A percentile compares a stretch with the other conserved stretches of the same genome.
These are phyloP conservation scores for Oryzias woworae DNA, from an alignment of 2,113 vertebrate species.

Conservation along the genomic window DNA sequence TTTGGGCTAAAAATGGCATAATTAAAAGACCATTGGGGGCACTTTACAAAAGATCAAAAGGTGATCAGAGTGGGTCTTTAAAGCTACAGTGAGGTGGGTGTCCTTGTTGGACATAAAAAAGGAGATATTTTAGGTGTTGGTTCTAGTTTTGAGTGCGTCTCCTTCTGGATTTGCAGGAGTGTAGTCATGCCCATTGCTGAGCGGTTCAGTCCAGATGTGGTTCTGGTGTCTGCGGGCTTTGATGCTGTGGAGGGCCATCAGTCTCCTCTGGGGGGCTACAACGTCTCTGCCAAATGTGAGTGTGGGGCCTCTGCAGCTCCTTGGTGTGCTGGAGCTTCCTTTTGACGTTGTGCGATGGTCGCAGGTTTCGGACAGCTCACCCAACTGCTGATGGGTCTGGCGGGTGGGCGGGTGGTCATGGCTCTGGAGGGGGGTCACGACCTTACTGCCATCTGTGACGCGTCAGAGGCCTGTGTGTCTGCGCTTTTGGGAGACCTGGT, in stretches of 20 bases:
- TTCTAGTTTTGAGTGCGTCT: background rate
- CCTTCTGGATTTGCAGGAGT: conserved; percentile 23
- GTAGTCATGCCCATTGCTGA: conserved; percentile 71
- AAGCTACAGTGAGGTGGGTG: too few species aligned
- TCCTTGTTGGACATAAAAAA: too few species aligned
- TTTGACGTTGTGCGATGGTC: background rate
- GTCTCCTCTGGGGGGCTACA: conserved; percentile 72
- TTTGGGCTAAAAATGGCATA: too few species aligned
- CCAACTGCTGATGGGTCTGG: conserved; percentile 69
- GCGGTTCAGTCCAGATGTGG: conserved; percentile 72
- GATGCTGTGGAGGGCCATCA: conserved; percentile 72
- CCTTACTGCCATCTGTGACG: conserved; percentile 72
- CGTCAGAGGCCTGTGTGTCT: conserved; percentile 67
- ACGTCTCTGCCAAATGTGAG: conserved; percentile 70
- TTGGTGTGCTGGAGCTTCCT: background rate
- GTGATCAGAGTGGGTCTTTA: too few species aligned
- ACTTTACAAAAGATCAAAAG: too few species aligned
- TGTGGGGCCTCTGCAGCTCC: background rate
- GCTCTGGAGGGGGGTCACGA: conserved; percentile 71
- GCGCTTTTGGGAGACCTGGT: conserved; percentile 66
- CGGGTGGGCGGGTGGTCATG: conserved; percentile 69
- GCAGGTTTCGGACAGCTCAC: conserved; percentile 69
- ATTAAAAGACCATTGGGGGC: too few species aligned
- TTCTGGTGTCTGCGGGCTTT: conserved; percentile 70
- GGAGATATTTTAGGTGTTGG: too few species aligned